Evolutionary conservation across 2,888 invertebrate genomes (phyloP), one percentile per base, ranked within the genome.

Genomic region (Tinea pellionella): DNA sequence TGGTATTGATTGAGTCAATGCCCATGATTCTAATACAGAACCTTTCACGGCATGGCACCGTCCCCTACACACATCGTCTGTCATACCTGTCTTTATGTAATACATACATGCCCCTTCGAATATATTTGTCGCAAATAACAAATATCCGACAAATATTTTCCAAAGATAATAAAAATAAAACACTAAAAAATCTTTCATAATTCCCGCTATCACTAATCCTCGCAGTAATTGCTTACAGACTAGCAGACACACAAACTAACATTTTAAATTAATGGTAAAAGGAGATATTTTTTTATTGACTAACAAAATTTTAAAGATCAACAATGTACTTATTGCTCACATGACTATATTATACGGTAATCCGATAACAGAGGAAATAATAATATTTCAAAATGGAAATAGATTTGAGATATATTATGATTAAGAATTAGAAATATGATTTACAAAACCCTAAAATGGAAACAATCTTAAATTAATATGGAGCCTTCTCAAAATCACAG

Each of bases 31-130:
- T 84, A 84, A 43, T 61, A 75, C 78, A 85, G 87, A 86, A 86
- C 85, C 85, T 85, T 86, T 86, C 87, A 86, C 72, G 85, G 84
- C 87, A 86, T 87, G 87, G 86, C 87, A 87, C 86, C 80, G 86
- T 85, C 86, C 80, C 82, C 77, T 30, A 41, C 61, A 84, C 78
- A 83, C 76, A 86, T 78, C 84, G 80, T 83, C 87, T 87, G 83
- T 81, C 87, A 87, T 80, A 82, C 87, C 75, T 74, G 18, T 3
- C 3, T 19, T 24, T 75, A 74, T 78, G 77, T 76, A 79, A 75
- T 74, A 32, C 58, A 60, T 53, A 60, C 59, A 24, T 55, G 30
- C 15, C 24, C 60, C 13, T 47, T 47, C 8, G 47, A 15, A 16
- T n/a, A 47, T 47, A 47, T 47, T 47, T 47, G 18, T 47, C 47